Evolutionary conservation across 1,140 invertebrate species (phyloP), one percentile per base, ranked within the genome.

Genomic region (Dendroctonus ponderosae): DNA sequence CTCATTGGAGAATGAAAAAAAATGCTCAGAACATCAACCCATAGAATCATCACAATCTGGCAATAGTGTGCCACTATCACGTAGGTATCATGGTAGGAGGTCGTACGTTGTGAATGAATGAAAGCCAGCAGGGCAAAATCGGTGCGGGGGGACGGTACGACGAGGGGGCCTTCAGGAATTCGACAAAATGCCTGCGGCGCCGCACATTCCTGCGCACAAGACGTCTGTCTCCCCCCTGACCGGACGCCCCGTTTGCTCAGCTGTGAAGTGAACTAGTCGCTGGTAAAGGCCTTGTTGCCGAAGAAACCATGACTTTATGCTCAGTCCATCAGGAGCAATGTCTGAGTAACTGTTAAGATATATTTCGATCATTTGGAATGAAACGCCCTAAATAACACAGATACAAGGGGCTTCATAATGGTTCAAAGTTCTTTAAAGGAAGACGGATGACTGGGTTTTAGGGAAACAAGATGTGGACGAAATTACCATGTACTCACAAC

Each of bases 171-270:
- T 46, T 78, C 79, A 81, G 81, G 82, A 83, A 83, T 83, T 79
- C 80, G 79, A 80, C 69, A 69, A 64, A 79, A 75, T 80, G 81
- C 82, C 82, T 77, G 80, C 80, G 82, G 82, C 83, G 82, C 82
- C 82, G 81, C 70, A 81, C 82, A 85, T 85, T 85, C 83, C 82
- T 82, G 80, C 70, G 74, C 75, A 70, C 70, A 76, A 77, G 76
- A 76, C 74, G 76, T 77, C 75, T 78, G 75, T 73, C 71, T 69
- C 65, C 62, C 62, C 64, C 72, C 72, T 70, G 62, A 56, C 64
- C 76, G 75, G 73, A 9, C 15, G 50, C 50, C 14, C 50, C 50
- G 50, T 52, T 52, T 52, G 50, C 50, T 52, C 50, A 52, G 50
- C 50, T 52, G 50, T 57, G 54, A 41, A 57, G 40, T 26, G 26